Percentiles rank a stretch among this genome's conserved stretches.
These are phyloP conservation scores for Nemoura dubitans DNA, from an alignment of 2,888 invertebrate species.

Conservation along the genomic window DNA sequence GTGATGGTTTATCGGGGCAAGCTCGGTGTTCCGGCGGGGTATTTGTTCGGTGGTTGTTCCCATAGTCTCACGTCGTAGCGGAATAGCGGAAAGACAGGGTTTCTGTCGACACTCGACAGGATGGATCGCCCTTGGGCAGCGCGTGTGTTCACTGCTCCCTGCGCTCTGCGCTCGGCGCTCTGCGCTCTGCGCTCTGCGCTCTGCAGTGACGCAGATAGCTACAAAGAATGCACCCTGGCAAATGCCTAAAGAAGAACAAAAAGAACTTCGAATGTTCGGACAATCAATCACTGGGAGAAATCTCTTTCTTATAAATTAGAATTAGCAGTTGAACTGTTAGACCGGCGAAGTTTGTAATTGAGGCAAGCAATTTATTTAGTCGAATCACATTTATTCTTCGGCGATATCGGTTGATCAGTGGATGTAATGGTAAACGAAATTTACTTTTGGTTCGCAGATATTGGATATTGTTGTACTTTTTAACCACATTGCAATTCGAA, in stretches of 20 bases:
- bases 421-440: too few species aligned
- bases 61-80: too few species aligned
- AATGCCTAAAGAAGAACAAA: conserved; percentile 21
- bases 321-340: background rate
- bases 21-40: background rate
- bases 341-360: background rate
- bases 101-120: background rate
- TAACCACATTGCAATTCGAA: too few species aligned
- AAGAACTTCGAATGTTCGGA: conserved; percentile 18
- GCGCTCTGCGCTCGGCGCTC: too few species aligned
- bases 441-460: too few species aligned
- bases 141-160: conserved; percentile 15
- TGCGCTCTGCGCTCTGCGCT: too few species aligned
- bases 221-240: background rate
- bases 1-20: background rate
- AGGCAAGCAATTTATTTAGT: background rate
- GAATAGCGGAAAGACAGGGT: background rate
- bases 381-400: background rate
- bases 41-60: background rate
- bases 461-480: too few species aligned
- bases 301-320: conserved; percentile 35
- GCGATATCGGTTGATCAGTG: background rate
- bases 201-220: background rate
- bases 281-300: conserved; percentile 36
- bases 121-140: background rate